Evolutionary conservation across 2,113 vertebrate genomes (phyloP).

Genomic region (Myotis yumanensis): DNA sequence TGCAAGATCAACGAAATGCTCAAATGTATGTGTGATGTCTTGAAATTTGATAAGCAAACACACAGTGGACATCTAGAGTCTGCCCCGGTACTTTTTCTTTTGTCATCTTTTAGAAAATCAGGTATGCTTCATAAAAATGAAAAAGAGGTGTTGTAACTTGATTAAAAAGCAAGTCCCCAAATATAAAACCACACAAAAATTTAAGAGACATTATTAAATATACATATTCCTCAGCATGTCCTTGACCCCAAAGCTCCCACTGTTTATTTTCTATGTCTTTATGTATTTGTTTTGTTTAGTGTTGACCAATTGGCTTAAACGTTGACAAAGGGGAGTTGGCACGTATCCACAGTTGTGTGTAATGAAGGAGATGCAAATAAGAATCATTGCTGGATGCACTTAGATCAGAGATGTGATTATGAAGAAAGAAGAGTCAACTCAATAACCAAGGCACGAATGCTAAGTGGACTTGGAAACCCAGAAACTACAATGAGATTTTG

Average conservation of each 20-base stretch:
- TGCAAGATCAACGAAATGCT: not conserved
- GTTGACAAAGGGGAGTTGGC: not conserved
- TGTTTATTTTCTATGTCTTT: not conserved
- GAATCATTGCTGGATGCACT: not conserved
- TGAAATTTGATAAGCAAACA: not conserved
- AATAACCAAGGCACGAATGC: not conserved
- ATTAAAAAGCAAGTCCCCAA: not conserved
- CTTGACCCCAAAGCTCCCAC: not conserved
- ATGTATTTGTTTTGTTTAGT: not conserved
- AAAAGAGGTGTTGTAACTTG: not conserved
- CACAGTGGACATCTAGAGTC: not conserved
- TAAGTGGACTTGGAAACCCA: not conserved
- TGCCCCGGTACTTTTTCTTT: not conserved
- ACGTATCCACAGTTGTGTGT: not conserved
- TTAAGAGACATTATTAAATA: not conserved
- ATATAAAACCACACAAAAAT: not conserved
- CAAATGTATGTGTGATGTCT: not conserved
- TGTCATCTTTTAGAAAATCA: constrained; percentile 25
- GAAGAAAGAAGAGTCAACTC: constrained; percentile 21
- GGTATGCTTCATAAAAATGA: not conserved
- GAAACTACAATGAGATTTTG: not conserved
- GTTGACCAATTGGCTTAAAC: not conserved
- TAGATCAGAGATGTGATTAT: constrained; percentile 31
- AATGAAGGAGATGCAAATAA: constrained; percentile 36
- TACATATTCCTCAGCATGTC: not conserved